These are phyloP conservation scores for Dendrolimus houi DNA, from an alignment of 2,888 invertebrate species.

Conservation along the genomic window DNA sequence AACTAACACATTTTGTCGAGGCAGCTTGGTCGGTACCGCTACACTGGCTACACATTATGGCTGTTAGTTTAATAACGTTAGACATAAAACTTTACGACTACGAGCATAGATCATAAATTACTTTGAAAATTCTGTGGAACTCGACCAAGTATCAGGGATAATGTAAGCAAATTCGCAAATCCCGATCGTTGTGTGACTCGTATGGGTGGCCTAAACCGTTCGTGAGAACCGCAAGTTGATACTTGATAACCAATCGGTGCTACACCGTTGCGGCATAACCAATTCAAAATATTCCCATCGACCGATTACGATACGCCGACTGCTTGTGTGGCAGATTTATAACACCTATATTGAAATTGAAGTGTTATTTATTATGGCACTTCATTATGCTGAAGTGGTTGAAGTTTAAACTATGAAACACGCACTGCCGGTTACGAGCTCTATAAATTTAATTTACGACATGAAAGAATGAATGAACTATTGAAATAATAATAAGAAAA, in stretches of 20 bases:
- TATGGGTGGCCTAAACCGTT: slow-evolving; percentile 30
- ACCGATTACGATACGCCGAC: slow-evolving; percentile 19
- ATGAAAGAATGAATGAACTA: neutral
- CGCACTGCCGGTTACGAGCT: neutral
- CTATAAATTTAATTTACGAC: neutral
- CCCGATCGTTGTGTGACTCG: slow-evolving; percentile 32
- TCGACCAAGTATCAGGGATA: slow-evolving; percentile 22
- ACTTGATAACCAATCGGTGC: slow-evolving; percentile 16
- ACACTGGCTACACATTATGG: slow-evolving; percentile 9
- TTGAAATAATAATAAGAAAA: neutral
- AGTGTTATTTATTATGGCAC: neutral
- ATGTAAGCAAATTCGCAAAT: slow-evolving; percentile 38
- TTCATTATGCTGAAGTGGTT: slow-evolving; percentile 5
- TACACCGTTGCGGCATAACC: slow-evolving; percentile 30
- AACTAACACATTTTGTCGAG: slow-evolving; percentile 26
- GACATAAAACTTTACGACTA: slow-evolving; percentile 15
- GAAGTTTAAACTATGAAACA: neutral
- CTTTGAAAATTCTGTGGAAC: slow-evolving; percentile 10
- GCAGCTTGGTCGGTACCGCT: slow-evolving; percentile 16
- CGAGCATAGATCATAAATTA: slow-evolving; percentile 14
- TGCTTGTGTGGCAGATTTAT: slow-evolving; percentile 15
- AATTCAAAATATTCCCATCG: slow-evolving; percentile 27
- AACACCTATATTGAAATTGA: slow-evolving; percentile 23
- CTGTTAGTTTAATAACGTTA: slow-evolving; percentile 3
- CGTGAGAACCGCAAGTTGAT: slow-evolving; percentile 32